Conservation (phyloP, 2,797 vertebrate genomes). For the Rousettus madagascariensis region DNA sequence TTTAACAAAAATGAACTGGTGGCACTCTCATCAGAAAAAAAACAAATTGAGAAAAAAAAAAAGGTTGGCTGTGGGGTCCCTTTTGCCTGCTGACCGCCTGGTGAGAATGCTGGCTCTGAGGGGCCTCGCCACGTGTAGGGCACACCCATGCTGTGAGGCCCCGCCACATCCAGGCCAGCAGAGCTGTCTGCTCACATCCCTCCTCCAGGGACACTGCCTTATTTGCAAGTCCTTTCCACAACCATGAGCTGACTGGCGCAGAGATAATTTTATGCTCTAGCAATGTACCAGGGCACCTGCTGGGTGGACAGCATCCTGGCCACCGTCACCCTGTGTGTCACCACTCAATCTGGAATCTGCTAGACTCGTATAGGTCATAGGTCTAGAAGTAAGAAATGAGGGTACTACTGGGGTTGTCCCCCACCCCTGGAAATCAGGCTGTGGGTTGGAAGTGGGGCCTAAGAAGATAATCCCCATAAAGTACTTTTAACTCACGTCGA, state of each 20-base stretch:
- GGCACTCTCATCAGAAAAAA: not conserved
- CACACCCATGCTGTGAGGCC: accelerated
- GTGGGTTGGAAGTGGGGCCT: not conserved
- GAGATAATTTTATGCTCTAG: not conserved
- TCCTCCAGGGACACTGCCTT: not conserved
- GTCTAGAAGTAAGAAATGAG: not conserved
- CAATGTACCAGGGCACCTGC: not conserved
- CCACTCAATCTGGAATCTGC: not conserved
- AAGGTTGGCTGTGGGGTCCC: not conserved
- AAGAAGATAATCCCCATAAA: not conserved
- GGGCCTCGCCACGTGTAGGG: accelerated
- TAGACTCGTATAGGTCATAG: accelerated
- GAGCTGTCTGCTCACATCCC: not conserved
- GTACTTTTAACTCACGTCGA: not conserved
- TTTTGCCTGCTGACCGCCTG: not conserved
- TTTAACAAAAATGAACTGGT: not conserved
- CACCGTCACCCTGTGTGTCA: not conserved
- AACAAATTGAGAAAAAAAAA: not conserved
- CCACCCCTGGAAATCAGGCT: not conserved
- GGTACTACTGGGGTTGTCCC: not conserved
- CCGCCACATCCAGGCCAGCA: not conserved
- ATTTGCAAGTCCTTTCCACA: not conserved
- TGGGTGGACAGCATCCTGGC: not conserved
- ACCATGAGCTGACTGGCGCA: not conserved
- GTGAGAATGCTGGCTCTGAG: not conserved